phyloP scores from a whole-genome alignment of 2,888 invertebrate species.

The Thysanoteuthis rhombus region DNA sequence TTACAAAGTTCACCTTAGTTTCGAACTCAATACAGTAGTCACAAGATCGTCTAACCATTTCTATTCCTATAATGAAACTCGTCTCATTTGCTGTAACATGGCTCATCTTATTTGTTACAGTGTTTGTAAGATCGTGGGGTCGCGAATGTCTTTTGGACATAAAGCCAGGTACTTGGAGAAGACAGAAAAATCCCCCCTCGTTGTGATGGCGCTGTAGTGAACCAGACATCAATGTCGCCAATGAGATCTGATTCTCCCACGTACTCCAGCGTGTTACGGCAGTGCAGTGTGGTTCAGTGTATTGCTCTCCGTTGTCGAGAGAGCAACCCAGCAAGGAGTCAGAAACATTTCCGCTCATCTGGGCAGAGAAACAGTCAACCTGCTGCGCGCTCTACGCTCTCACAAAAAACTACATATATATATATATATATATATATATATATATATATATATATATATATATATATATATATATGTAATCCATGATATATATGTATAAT shows the following conservation, averaged over 20 bases:
- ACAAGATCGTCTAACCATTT: too few species aligned
- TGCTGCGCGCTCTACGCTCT: neutral
- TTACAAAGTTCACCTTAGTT: too few species aligned
- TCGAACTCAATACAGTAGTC: too few species aligned
- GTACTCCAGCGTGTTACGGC: neutral
- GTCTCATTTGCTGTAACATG: too few species aligned
- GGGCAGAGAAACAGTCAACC: neutral
- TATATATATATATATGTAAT: neutral
- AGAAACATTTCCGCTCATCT: neutral
- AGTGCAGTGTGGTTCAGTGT: neutral
- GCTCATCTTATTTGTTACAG: too few species aligned
- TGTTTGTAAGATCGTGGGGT: too few species aligned
- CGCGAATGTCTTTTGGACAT: too few species aligned
- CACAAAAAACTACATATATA: neutral
- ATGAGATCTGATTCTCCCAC: neutral
- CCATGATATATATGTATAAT: neutral
- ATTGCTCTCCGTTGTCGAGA: neutral
- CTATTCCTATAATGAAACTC: too few species aligned
- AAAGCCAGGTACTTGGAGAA: neutral
- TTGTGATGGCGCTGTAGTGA: neutral
- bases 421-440: conserved; percentile 21
- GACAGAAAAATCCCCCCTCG: neutral
- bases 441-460: neutral
- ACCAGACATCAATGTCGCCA: neutral
- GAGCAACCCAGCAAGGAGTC: neutral